phyloP scores from a whole-genome alignment of 2,888 invertebrate species.

The Xanthia togata region DNA sequence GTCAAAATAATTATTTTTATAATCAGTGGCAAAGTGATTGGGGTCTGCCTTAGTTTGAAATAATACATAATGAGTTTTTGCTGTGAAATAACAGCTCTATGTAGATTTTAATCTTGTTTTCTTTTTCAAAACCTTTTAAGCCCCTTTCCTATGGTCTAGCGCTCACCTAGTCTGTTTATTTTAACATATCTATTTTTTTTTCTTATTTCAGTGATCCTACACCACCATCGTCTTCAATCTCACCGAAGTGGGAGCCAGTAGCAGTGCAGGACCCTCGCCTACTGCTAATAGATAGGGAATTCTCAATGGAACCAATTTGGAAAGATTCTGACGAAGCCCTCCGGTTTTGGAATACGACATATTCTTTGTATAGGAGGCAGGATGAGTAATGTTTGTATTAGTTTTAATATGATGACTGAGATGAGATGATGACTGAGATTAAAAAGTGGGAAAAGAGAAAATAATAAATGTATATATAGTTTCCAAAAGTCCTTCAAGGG shows the following conservation, averaged over 20 bases:
- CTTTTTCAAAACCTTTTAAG: background rate
- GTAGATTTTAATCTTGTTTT: background rate
- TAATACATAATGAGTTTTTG: background rate
- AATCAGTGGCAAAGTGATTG: background rate
- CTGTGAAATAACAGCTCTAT: background rate
- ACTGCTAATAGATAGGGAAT: conserved; percentile 33
- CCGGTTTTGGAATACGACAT: conserved; percentile 81
- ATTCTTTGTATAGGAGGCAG: conserved; percentile 82
- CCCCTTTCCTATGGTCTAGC: too few relatives aligned
- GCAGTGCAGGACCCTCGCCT: conserved; percentile 18
- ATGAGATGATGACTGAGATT: conserved; percentile 13
- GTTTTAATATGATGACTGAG: background rate
- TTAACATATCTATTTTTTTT: background rate
- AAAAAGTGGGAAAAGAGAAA: background rate
- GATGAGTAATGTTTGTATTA: conserved; percentile 16
- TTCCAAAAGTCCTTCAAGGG: background rate
- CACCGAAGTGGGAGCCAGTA: conserved; percentile 42
- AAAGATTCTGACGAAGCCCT: conserved; percentile 67
- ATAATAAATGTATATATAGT: background rate
- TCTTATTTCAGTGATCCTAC: conserved; percentile 34
- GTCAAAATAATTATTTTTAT: background rate
- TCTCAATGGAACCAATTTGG: conserved; percentile 32
- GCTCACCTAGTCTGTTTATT: too few relatives aligned
- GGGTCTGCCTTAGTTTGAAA: background rate
- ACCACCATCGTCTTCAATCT: conserved; percentile 33